A percentile compares a stretch with the other conserved stretches of the same genome.
phyloP scores from a whole-genome alignment of 2,888 invertebrate genomes.

The Blastobasis lacticolella region DNA sequence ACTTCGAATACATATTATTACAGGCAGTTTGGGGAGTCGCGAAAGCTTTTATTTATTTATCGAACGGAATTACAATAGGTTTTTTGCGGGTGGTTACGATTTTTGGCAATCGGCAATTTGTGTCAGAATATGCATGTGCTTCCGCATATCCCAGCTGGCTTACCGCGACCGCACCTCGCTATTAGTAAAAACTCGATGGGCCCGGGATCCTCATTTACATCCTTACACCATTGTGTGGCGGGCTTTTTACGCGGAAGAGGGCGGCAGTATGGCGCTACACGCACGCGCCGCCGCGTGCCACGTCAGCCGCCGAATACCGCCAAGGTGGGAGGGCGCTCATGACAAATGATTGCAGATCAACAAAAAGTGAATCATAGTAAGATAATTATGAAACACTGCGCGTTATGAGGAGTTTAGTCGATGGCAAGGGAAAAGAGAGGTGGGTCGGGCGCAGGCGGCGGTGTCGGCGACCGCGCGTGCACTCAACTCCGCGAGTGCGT shows the following conservation, averaged over 20 bases:
- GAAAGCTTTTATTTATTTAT: constrained; percentile 22
- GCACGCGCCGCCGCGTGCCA: constrained; percentile 12
- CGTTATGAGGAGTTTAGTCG: not conserved
- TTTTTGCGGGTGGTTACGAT: constrained; percentile 35
- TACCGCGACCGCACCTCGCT: constrained; percentile 38
- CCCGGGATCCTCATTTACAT: constrained; percentile 46
- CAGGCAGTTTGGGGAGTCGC: constrained; percentile 25
- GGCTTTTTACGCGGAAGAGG: constrained; percentile 15
- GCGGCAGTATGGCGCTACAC: constrained; percentile 12
- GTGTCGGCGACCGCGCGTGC: constrained; percentile 70
- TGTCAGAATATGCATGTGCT: constrained; percentile 45
- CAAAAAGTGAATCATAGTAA: too few species aligned
- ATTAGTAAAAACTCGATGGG: constrained; percentile 56
- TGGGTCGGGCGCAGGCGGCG: constrained; percentile 13
- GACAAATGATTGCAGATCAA: too few species aligned
- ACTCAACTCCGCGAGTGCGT: constrained; percentile 63
- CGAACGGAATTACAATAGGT: constrained; percentile 18
- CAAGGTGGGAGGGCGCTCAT: too few species aligned
- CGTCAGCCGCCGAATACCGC: not conserved
- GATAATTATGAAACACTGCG: too few species aligned
- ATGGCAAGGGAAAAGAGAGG: not conserved
- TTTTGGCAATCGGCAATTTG: constrained; percentile 53
- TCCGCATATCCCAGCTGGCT: constrained; percentile 60
- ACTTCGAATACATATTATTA: constrained; percentile 38
- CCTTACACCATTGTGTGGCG: constrained; percentile 37